Evolutionary conservation across 2,113 vertebrate genomes (phyloP), one percentile per base, ranked within the genome.

Genomic region (Myotis yumanensis): DNA sequence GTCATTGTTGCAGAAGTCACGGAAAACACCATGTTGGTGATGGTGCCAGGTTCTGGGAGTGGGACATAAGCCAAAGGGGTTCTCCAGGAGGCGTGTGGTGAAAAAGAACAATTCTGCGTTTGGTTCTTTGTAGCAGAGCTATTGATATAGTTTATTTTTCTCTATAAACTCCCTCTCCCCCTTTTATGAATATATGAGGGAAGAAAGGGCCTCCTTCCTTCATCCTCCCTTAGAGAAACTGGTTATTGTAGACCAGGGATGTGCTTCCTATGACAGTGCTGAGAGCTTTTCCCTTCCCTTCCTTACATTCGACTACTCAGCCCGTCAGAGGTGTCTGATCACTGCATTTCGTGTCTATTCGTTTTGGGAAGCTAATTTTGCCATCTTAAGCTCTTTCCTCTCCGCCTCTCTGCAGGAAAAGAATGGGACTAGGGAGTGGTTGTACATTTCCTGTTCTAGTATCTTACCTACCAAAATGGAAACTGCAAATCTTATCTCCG

Each of bases 401-500:
- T 76, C 86, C 54, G 7, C 71, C 66, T 54, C 32, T 68, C 51
- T 6, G 20, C 23, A 79, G 46, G 9, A 88, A 35, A 95, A 88
- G 37, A 95, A 72, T 87, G 17, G 51, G 95, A 57, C 37, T 3
- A 1, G 82, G 52, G 28, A 91, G 96, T 77, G 7, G 6, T 5
- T n/a, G 0, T 30, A 8, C 12, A 40, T 89, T 95, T 97, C 89
- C 90, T 80, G 4, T 89, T 88, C 40, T 59, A 7, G 69, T 64
- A 81, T 71, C 83, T 95, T 73, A 85, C 25, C 54, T 76, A 91
- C 92, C 64, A 81, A 90, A 69, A 77, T 7, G 1, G 59, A 77
- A 95, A 93, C 40, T 81, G n/a, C 62, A 87, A 90, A 73, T 96
- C 88, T 94, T 81, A 73, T 35, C 77, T 83, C 30, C 48, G 52